These are phyloP conservation scores for Beroe ovata DNA, from an alignment of 37 sponge, comb jelly and placozoan genomes.

Conservation along the genomic window DNA sequence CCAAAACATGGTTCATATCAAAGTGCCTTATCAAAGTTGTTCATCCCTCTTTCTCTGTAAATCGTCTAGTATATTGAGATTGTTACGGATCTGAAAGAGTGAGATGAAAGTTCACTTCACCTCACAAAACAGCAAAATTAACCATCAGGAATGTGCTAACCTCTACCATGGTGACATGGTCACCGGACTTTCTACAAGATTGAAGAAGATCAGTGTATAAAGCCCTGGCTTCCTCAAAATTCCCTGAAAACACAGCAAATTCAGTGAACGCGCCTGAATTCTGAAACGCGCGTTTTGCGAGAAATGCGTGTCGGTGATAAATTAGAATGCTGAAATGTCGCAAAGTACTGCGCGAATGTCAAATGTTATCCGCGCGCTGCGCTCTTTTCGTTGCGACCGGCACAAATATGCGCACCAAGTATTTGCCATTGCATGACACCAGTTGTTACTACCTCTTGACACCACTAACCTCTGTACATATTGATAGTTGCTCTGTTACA, in stretches of 20 bases:
- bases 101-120: not conserved
- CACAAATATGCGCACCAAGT: not conserved
- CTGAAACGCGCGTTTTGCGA: not conserved
- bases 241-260: slow-evolving; percentile 3
- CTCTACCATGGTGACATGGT: not conserved
- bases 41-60: not conserved
- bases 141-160: no score
- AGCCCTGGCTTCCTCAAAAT: not conserved
- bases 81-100: not conserved
- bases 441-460: no score
- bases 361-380: not conserved
- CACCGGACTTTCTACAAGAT: not conserved
- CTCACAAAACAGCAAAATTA: no score
- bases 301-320: not conserved
- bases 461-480: not conserved
- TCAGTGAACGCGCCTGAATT: no score
- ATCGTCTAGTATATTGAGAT: not conserved
- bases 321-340: not conserved
- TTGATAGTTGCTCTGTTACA: slow-evolving; percentile 33
- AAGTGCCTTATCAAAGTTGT: no score
- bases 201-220: slow-evolving; percentile 9
- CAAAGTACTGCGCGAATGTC: not conserved
- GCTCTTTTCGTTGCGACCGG: not conserved
- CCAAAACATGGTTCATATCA: no score
- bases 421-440: no score